Evolutionary conservation across 2,113 vertebrate species (phyloP).

Genomic region (Furnarius figulus): DNA sequence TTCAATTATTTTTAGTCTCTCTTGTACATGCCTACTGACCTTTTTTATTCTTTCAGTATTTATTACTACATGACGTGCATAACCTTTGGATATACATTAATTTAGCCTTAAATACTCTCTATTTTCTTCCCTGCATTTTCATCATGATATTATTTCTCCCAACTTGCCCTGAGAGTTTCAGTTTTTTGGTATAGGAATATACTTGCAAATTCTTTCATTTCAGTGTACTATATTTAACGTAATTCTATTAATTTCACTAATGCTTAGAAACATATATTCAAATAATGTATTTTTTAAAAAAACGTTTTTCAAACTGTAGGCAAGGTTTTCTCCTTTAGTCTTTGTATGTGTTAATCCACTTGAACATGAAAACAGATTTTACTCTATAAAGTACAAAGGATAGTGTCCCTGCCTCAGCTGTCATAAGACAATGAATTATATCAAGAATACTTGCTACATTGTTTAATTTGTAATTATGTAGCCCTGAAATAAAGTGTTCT

Average conservation of each 20-base stretch:
- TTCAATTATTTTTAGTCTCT: slow-evolving; percentile 14
- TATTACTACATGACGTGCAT: not conserved
- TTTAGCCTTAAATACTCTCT: slow-evolving; percentile 21
- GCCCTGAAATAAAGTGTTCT: not conserved
- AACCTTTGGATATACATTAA: slow-evolving; percentile 33
- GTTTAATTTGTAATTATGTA: not conserved
- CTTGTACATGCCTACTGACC: not conserved
- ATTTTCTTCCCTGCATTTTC: not conserved
- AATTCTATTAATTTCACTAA: not conserved
- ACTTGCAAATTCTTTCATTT: not conserved
- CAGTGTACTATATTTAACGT: not conserved
- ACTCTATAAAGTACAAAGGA: not conserved
- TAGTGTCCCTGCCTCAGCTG: not conserved
- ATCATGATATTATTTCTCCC: not conserved
- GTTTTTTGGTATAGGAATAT: not conserved
- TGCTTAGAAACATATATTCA: not conserved
- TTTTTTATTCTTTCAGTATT: slow-evolving; percentile 38
- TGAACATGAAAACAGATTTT: not conserved
- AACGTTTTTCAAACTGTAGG: not conserved
- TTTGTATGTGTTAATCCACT: not conserved
- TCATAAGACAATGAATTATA: not conserved
- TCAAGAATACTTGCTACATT: not conserved
- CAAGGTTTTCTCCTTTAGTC: not conserved
- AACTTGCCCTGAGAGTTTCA: not conserved
- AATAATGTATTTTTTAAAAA: not conserved